Evolutionary conservation across 2,888 invertebrate species (phyloP).

Genomic region (Mesorhabditis sp.): DNA sequence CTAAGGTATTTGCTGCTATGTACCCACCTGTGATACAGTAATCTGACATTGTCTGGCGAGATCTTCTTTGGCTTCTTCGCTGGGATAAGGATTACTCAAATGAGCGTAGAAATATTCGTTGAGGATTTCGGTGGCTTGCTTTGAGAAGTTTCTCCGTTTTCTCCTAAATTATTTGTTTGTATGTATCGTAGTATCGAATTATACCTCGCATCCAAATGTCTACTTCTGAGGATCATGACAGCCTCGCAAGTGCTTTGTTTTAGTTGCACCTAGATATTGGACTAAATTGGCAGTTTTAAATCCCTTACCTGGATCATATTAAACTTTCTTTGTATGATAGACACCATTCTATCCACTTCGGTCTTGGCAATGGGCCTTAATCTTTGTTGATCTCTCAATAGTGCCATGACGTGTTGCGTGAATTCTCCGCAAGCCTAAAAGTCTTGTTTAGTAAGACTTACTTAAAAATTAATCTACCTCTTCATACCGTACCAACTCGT

Average conservation of each 20-base stretch:
- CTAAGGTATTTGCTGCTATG: neutral
- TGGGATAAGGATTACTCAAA: conserved; percentile 97
- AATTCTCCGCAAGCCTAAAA: conserved; percentile 94
- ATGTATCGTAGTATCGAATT: neutral
- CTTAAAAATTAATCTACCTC: conserved; percentile 68
- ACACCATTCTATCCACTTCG: conserved; percentile 98
- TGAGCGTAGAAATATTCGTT: conserved; percentile 99
- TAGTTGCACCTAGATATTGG: conserved; percentile 69
- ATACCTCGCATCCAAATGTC: conserved; percentile 56
- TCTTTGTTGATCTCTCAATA: conserved; percentile 65
- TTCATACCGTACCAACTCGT: conserved; percentile 98
- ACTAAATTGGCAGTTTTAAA: neutral
- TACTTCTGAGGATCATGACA: conserved; percentile 92
- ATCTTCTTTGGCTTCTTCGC: conserved; percentile 99
- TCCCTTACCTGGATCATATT: conserved; percentile 63
- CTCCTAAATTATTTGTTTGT: conserved; percentile 57
- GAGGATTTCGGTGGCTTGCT: conserved; percentile 96
- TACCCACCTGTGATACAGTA: conserved; percentile 82
- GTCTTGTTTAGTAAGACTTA: neutral
- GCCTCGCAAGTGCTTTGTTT: conserved; percentile 99
- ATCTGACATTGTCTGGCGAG: conserved; percentile 97
- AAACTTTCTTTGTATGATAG: conserved; percentile 91
- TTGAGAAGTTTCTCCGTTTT: conserved; percentile 97
- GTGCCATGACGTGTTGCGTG: conserved; percentile 98
- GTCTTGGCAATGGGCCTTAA: conserved; percentile 62